Evolutionary conservation across 2,797 vertebrate genomes (phyloP), one percentile per base, ranked within the genome.

Genomic region (Fistularia tabacaria): DNA sequence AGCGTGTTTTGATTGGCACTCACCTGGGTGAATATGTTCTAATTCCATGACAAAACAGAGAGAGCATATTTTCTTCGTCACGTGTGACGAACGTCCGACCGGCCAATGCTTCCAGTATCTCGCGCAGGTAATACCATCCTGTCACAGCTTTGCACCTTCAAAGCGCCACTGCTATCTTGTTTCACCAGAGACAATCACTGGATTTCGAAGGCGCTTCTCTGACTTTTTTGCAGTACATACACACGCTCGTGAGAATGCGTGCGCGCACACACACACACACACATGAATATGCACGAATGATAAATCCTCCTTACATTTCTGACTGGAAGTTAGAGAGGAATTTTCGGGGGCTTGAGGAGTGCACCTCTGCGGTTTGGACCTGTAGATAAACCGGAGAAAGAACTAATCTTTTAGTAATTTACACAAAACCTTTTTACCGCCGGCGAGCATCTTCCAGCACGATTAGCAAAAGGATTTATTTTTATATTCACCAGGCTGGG

Each of bases 331-430:
- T 83, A 37, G 46, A 51, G 69, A 63, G 75, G 74, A 74, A 83
- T 69, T 86, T 83, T 73, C 54, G 59, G 79, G 75, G 74, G 77
- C 75, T 85, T 74, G 75, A 85, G 78, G 72, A 85, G 82, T 56
- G 57, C 77, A 82, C 75, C 74, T 77, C 77, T 63, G 57, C 47
- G 69, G 69, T 81, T 85, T 85, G 81, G 82, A 85, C 82, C 81
- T 66, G 80, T 66, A 88, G 86, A 89, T 89, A 89, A 90, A 86
- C 62, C 81, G 59, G 73, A 49, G 39, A 74, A 83, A 83, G 74
- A 86, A 86, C 79, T 90, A 88, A 90, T 91, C 88, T 90, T 85
- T 87, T 80, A 73, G 87, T 89, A 84, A 90, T 90, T 91, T 88
- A 89, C 86, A 90, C 87, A 89, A 89, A 91, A 85, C 81, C 84